Evolutionary conservation across 2,888 invertebrate species (phyloP).

Genomic region (Hydroisotoma schaefferi): DNA sequence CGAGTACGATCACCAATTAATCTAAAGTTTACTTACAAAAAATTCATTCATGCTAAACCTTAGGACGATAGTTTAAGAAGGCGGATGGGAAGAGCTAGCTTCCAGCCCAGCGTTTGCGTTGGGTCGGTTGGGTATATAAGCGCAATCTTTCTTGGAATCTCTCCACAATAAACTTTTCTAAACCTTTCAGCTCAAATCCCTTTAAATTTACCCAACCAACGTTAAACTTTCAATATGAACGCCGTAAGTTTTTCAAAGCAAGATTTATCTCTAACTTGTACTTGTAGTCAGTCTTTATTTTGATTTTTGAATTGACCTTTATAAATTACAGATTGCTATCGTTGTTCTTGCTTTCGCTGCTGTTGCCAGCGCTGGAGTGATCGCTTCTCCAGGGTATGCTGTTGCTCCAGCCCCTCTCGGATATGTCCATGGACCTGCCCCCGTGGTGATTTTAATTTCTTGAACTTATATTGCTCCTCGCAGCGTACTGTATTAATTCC

Average conservation of each 20-base stretch:
- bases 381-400: constrained; percentile 16
- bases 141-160: not conserved
- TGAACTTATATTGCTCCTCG: constrained; percentile 1
- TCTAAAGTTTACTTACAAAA: no score
- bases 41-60: no score
- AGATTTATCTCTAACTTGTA: not conserved
- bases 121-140: constrained; percentile 8
- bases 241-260: constrained; percentile 18
- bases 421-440: constrained; percentile 22
- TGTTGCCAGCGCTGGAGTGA: constrained; percentile 32
- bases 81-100: no score
- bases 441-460: constrained; percentile 15
- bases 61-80: no score
- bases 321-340: constrained; percentile 19
- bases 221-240: constrained; percentile 25
- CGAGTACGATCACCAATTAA: no score
- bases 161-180: not conserved
- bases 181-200: constrained; percentile 7
- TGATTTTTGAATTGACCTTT: not conserved
- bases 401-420: constrained; percentile 19
- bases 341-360: constrained; percentile 28
- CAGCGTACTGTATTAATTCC: not conserved
- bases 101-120: no score
- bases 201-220: constrained; percentile 15
- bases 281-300: not conserved